phyloP scores from a whole-genome alignment of 2,113 vertebrate species.

The Hippolais icterina region DNA sequence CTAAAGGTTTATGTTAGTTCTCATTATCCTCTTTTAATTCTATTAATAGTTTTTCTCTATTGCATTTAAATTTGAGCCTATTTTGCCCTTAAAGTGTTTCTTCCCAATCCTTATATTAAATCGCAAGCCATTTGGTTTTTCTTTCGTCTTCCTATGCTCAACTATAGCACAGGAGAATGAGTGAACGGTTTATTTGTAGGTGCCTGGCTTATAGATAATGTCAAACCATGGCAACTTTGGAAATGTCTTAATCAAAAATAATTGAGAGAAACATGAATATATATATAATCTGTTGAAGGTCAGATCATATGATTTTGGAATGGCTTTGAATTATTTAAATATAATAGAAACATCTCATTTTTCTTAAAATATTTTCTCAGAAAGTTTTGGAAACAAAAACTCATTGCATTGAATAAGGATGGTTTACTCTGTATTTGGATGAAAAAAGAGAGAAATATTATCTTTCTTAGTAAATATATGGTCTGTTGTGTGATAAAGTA shows the following conservation, averaged over 20 bases:
- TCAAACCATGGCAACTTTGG: neutral
- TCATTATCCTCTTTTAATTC: neutral
- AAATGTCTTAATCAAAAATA: neutral
- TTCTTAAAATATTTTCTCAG: neutral
- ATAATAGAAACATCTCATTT: neutral
- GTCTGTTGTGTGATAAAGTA: neutral
- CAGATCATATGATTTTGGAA: neutral
- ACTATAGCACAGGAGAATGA: neutral
- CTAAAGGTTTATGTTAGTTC: neutral
- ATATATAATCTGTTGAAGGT: neutral
- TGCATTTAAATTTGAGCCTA: neutral
- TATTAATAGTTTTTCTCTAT: neutral
- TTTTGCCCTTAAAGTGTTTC: neutral
- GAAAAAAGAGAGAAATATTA: neutral
- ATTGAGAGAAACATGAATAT: neutral
- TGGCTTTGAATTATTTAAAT: neutral
- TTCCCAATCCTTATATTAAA: neutral
- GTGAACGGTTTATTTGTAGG: neutral
- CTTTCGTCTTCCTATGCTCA: neutral
- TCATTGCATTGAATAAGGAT: neutral
- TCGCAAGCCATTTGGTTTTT: neutral
- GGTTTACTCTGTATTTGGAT: neutral
- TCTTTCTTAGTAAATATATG: neutral
- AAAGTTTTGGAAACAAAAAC: neutral
- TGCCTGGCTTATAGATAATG: neutral